phyloP scores from a whole-genome alignment of 2,797 vertebrate species.

The Botia almorhae region DNA sequence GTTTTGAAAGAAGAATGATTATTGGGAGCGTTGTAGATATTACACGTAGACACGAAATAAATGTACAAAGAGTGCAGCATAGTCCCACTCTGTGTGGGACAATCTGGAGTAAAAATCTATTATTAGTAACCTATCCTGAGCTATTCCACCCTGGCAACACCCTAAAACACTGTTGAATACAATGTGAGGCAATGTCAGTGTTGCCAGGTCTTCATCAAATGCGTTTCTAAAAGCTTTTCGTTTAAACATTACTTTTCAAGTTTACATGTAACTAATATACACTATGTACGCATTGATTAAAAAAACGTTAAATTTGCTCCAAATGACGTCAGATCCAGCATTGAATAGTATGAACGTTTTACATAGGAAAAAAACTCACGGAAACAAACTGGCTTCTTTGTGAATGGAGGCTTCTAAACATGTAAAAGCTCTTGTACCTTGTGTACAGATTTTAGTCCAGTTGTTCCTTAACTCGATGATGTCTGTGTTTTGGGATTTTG shows the following conservation, averaged over 20 bases:
- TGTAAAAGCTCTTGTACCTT: not conserved
- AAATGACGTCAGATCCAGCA: not conserved
- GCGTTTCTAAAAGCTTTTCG: not conserved
- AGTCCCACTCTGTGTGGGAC: not conserved
- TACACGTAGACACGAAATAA: not conserved
- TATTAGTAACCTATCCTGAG: conserved; percentile 58
- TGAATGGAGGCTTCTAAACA: not conserved
- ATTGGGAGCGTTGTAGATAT: not conserved
- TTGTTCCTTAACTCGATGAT: not conserved
- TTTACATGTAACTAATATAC: not conserved
- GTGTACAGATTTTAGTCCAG: not conserved
- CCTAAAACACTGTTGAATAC: conserved; percentile 46
- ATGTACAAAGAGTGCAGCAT: not conserved
- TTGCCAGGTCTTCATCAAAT: conserved; percentile 6
- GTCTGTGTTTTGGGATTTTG: not conserved
- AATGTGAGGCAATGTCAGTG: not conserved
- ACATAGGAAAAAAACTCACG: not conserved
- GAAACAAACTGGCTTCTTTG: not conserved
- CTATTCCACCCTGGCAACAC: conserved; percentile 38
- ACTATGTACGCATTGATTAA: too few relatives aligned
- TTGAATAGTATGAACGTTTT: not conserved
- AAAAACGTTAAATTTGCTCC: not conserved
- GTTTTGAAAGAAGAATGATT: not conserved
- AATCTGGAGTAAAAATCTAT: conserved; percentile 54
- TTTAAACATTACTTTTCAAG: not conserved